Evolutionary conservation across 2,888 invertebrate genomes (phyloP).

Genomic region (Tetheella fluctuosa): DNA sequence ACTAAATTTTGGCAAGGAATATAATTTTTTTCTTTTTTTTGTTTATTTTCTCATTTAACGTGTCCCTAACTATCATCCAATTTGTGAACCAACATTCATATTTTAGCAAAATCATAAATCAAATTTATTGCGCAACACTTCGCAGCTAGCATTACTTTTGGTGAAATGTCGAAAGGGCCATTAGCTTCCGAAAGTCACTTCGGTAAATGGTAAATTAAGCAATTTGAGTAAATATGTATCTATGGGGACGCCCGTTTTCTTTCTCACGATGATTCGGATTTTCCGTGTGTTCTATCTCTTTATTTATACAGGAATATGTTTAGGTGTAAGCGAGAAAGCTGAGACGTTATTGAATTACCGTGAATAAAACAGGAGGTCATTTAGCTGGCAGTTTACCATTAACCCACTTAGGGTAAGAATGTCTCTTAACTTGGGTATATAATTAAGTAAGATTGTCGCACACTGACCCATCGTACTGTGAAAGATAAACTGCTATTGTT

Average conservation of each 20-base stretch:
- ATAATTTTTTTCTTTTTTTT: too few relatives aligned
- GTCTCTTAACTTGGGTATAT: conserved; percentile 7
- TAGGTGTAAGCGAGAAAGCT: background rate
- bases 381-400: conserved; percentile 29
- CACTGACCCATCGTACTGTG: conserved; percentile 2
- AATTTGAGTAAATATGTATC: conserved; percentile 41
- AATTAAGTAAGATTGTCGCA: background rate
- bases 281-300: background rate
- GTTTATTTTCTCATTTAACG: background rate
- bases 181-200: conserved; percentile 47
- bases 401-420: conserved; percentile 31
- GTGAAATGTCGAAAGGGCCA: conserved; percentile 41
- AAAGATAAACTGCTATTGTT: background rate
- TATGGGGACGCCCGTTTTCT: conserved; percentile 15
- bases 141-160: conserved; percentile 16
- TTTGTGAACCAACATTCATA: conserved; percentile 2
- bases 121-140: conserved; percentile 19
- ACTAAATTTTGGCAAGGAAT: too few relatives aligned
- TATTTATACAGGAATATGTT: background rate
- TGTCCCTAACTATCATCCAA: background rate
- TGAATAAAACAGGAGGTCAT: conserved; percentile 4
- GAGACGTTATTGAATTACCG: conserved; percentile 6
- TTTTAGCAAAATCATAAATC: conserved; percentile 18
- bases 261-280: background rate
- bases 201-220: conserved; percentile 49